phyloP scores from a whole-genome alignment of 2,888 invertebrate species.

The Drosophila recens region DNA sequence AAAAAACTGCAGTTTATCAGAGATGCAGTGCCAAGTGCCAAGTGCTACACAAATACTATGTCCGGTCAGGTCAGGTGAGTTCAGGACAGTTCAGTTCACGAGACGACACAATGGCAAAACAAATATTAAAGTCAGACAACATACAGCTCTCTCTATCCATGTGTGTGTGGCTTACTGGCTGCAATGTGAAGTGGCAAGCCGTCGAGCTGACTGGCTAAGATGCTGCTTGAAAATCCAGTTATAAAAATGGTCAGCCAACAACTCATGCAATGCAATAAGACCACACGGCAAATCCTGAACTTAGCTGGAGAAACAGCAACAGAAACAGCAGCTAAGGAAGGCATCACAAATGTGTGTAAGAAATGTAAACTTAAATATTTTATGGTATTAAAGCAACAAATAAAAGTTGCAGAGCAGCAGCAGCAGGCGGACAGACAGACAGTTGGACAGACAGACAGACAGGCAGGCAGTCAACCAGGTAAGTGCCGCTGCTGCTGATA shows the following conservation, averaged over 20 bases:
- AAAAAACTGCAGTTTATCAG: conserved; percentile 71
- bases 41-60: conserved; percentile 73
- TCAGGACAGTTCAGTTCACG: conserved; percentile 21
- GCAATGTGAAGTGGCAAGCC: conserved; percentile 56
- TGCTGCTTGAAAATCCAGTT: conserved; percentile 73
- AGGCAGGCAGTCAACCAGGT: conserved; percentile 56
- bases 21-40: conserved; percentile 50
- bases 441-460: conserved; percentile 1
- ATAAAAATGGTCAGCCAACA: conserved; percentile 71
- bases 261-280: conserved; percentile 62
- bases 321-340: conserved; percentile 14
- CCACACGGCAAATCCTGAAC: conserved; percentile 37
- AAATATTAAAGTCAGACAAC: conserved; percentile 63
- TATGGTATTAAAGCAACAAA: conserved; percentile 73
- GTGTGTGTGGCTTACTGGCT: conserved; percentile 29
- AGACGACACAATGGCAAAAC: conserved; percentile 69
- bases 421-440: conserved; percentile 3
- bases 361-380: conserved; percentile 82
- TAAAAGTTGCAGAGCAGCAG: conserved; percentile 40
- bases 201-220: conserved; percentile 58
- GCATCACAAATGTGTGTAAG: conserved; percentile 48
- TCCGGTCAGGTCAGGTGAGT: conserved; percentile 55
- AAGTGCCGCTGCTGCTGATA: conserved; percentile 71
- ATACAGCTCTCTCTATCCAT: conserved; percentile 3
- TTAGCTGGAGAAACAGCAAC: conserved; percentile 25